These are phyloP conservation scores for Ditylenchus dipsaci DNA, from an alignment of 1,140 invertebrate species.

Conservation along the genomic window DNA sequence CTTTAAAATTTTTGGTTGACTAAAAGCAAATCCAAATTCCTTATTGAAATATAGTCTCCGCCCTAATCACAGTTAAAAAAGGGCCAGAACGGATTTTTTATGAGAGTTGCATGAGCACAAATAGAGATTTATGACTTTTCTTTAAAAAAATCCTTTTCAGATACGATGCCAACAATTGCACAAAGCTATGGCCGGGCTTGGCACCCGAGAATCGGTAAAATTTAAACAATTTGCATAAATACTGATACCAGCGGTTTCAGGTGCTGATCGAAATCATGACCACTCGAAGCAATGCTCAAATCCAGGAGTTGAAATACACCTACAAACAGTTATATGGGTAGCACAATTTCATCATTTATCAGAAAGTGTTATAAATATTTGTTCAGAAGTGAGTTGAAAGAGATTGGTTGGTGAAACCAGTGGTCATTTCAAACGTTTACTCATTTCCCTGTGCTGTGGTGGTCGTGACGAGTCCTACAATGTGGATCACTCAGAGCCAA, in stretches of 20 bases:
- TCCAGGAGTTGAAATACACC: conserved; percentile 36
- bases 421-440: conserved; percentile 78
- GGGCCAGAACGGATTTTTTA: too few species aligned
- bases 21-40: too few species aligned
- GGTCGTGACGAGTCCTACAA: conserved; percentile 56
- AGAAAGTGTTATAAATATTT: conserved; percentile 2
- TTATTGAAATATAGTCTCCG: too few species aligned
- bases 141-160: too few species aligned
- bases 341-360: not conserved
- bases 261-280: conserved; percentile 59
- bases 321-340: conserved; percentile 22
- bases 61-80: too few species aligned
- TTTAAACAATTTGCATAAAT: not conserved
- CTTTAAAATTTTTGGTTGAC: too few species aligned
- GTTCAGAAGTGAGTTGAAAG: conserved; percentile 75
- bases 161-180: conserved; percentile 78
- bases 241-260: not conserved
- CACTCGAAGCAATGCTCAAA: conserved; percentile 61
- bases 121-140: too few species aligned
- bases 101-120: too few species aligned
- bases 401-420: conserved; percentile 82
- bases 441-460: conserved; percentile 65
- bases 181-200: conserved; percentile 70
- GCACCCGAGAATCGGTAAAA: conserved; percentile 60
- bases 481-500: conserved; percentile 49